Percentiles rank a stretch among this genome's conserved stretches.
phyloP scores from a whole-genome alignment of 1,140 invertebrate genomes.

The Aporrectodea caliginosa region DNA sequence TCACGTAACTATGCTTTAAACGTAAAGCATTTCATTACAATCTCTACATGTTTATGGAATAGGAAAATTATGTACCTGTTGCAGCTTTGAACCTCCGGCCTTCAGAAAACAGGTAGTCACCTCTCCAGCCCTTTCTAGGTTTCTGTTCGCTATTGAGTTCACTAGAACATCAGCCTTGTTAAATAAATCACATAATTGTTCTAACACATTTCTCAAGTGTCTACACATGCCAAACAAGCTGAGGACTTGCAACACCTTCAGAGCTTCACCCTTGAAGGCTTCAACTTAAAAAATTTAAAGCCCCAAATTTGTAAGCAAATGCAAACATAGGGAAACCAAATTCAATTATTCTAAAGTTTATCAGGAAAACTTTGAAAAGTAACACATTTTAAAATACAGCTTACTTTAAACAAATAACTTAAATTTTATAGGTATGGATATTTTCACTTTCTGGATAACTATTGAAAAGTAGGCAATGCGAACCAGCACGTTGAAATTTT shows the following conservation, averaged over 20 bases:
- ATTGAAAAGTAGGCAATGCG: too few species aligned
- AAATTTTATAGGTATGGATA: too few species aligned
- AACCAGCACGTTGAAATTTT: too few species aligned
- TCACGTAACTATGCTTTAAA: too few species aligned
- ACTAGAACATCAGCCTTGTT: background rate
- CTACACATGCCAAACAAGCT: background rate
- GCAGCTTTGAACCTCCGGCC: background rate
- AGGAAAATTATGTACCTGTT: background rate
- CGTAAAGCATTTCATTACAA: background rate
- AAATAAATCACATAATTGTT: background rate
- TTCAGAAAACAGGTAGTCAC: background rate
- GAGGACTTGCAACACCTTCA: background rate
- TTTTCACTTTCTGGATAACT: too few species aligned
- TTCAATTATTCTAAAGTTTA: background rate
- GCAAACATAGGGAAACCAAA: too few species aligned
- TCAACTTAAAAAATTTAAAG: background rate
- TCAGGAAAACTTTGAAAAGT: background rate
- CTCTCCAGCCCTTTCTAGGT: background rate
- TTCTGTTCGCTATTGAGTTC: background rate
- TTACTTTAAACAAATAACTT: background rate
- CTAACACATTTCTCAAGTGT: background rate
- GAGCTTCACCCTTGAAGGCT: background rate
- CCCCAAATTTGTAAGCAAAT: too few species aligned
- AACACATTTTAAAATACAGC: background rate
- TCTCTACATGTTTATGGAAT: background rate